Base-by-base conservation (phyloP, 2,888 invertebrate species). In the Ashinkailepas kermadecensis region DNA sequence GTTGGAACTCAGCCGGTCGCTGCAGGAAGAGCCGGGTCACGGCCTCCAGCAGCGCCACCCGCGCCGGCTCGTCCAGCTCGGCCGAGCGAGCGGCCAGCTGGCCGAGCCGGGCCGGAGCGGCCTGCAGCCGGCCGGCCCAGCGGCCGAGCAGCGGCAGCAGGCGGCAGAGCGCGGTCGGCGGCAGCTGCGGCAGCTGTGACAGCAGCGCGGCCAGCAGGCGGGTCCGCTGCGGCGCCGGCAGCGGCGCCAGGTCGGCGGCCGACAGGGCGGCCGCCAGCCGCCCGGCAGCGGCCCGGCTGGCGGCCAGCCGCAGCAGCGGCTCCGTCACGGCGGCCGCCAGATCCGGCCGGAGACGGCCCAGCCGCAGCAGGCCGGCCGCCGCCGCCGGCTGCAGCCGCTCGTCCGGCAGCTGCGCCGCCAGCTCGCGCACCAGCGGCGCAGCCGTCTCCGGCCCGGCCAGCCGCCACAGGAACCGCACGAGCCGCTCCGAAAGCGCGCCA, bases 161-260 rank as follows among this genome's bases (percentile, higher is more conserved):
- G n/a, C 65, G 65, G 65, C n/a, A 10, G n/a, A 65, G 65, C 65
- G 65, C 65, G n/a, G 65, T 0, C 65, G 65, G 8, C 65, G 65
- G 23, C 65, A 65, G 65, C n/a, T n/a, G 65, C 65, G 11, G n/a
- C 65, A 13, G 64, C 64, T 64, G 18, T 2, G 65, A 7, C 65
- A 65, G 65, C 65, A 23, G 65, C 65, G 65, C 65, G n/a, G 65
- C n/a, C 65, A 65, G 65, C 23, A 65, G 65, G n/a, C 23, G 65
- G n/a, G 18, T 1, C n/a, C 65, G 65, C 65, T n/a, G n/a, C n/a
- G 65, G n/a, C 65, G n/a, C 65, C 18, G 65, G 18, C 65, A 65
- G 65, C 65, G 65, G 65, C 65, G 65, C 65, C 65, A 65, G 65
- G 23, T 65, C 65, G n/a, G 65, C 65, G 10, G 65, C 65, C n/a